These are phyloP conservation scores for Rhineura floridana DNA, from an alignment of 2,113 vertebrate genomes.

Conservation along the genomic window DNA sequence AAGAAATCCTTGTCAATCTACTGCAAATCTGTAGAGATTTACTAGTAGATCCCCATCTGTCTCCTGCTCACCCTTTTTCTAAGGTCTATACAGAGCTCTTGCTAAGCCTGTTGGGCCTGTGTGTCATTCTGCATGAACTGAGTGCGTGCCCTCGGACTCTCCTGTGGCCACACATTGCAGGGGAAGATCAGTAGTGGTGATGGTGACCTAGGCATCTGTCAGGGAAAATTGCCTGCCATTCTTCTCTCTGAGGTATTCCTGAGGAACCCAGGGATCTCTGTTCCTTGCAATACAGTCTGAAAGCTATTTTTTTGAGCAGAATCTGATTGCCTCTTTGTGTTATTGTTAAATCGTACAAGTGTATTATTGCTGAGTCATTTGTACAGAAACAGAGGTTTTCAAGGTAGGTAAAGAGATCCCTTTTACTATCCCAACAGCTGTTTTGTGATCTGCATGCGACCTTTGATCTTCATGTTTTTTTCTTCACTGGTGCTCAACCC, in stretches of 20 bases:
- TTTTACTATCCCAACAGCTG: neutral
- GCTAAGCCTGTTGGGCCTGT: too few relatives aligned
- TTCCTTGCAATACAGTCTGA: neutral
- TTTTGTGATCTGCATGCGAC: neutral
- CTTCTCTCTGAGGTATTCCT: neutral
- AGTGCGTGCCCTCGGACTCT: too few relatives aligned
- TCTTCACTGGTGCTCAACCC: neutral
- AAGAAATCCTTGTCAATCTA: too few relatives aligned
- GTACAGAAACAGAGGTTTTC: neutral
- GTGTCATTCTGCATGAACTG: too few relatives aligned
- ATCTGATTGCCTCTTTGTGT: too few relatives aligned
- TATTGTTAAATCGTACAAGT: too few relatives aligned
- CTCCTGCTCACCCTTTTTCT: too few relatives aligned
- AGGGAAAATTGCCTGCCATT: neutral
- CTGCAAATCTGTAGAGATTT: too few relatives aligned
- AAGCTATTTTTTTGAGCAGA: neutral
- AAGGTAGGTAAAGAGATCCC: neutral
- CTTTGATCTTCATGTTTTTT: constrained; percentile 6
- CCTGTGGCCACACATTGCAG: too few relatives aligned
- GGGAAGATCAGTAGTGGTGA: neutral
- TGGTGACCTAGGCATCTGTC: neutral
- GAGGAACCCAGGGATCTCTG: neutral
- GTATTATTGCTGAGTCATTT: neutral
- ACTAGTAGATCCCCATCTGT: too few relatives aligned
- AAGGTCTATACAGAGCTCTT: too few relatives aligned